Evolutionary conservation across 2,797 vertebrate species (phyloP), one percentile per base, ranked within the genome.

Genomic region (Rhodeus uyekii): DNA sequence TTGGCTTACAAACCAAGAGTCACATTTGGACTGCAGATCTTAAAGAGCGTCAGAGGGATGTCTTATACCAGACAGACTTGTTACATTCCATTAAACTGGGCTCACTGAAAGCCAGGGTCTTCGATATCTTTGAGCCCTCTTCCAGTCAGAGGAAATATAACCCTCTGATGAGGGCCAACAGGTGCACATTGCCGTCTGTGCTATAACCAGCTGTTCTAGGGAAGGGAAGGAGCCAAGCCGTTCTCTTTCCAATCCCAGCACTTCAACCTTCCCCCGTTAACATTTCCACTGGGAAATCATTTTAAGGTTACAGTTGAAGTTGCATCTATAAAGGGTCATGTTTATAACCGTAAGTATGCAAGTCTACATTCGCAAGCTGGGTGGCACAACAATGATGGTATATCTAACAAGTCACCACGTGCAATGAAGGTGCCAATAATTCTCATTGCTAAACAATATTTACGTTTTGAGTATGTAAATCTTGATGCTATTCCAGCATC

Each of bases 61-160:
- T 72, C 39, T 65, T 50, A 36, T 72, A 27, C 50, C 46, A 69
- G 32, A 71, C 42, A 58, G 42, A 73, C 83, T 77, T 74, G 24
- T 69, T 75, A 88, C 88, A 90, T 90, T 90, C 90, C 89, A 61
- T 78, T 76, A 61, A 79, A 53, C 77, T 63, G 22, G 77, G 67
- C 32, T 82, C 8, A 29, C 68, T 79, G 58, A 76, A 85, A 63
- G 36, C 60, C 58, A 72, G 82, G 80, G 60, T 83, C 74, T 84
- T 81, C 75, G 13, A 39, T 22, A 34, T 79, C 24, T 63, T 80
- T 64, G 58, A 72, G 63, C 46, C 67, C 79, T 80, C 48, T 46
- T 82, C 65, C 71, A 64, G 63, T 72, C 63, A 29, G 65, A 78
- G 36, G 86, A 87, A 88, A 89, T 74, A 76, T 67, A 83, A 90